These are phyloP conservation scores for Ammospiza nelsoni DNA, from an alignment of 2,113 vertebrate genomes.

Conservation along the genomic window DNA sequence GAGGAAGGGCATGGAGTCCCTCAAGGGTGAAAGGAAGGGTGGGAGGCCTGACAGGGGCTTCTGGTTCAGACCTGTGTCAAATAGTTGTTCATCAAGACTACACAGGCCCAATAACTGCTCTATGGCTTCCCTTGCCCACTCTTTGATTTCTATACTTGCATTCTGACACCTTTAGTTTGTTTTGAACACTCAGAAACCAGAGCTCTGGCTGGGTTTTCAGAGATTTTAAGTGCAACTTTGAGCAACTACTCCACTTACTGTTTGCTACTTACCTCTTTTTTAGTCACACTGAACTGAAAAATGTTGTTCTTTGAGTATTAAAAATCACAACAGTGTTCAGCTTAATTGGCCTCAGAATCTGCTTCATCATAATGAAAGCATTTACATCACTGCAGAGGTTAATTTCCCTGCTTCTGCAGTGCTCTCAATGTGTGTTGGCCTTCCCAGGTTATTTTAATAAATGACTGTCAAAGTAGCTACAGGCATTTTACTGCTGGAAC, in stretches of 20 bases:
- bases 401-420: background rate
- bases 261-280: background rate
- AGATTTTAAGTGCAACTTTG: background rate
- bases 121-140: background rate
- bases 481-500: conserved; percentile 15
- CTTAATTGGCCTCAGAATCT: background rate
- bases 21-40: background rate
- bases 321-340: background rate
- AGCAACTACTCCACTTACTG: background rate
- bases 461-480: background rate
- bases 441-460: conserved; percentile 30
- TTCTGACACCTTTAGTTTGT: background rate
- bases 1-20: background rate
- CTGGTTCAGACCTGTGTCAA: background rate
- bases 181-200: background rate
- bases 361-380: conserved; percentile 14
- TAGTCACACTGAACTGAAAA: background rate
- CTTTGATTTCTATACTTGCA: background rate
- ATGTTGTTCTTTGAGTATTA: background rate
- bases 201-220: background rate
- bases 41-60: background rate
- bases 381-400: background rate
- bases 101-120: background rate
- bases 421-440: background rate
- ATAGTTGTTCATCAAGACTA: background rate